phyloP scores from a whole-genome alignment of 2,113 vertebrate species.

The Chionis minor region DNA sequence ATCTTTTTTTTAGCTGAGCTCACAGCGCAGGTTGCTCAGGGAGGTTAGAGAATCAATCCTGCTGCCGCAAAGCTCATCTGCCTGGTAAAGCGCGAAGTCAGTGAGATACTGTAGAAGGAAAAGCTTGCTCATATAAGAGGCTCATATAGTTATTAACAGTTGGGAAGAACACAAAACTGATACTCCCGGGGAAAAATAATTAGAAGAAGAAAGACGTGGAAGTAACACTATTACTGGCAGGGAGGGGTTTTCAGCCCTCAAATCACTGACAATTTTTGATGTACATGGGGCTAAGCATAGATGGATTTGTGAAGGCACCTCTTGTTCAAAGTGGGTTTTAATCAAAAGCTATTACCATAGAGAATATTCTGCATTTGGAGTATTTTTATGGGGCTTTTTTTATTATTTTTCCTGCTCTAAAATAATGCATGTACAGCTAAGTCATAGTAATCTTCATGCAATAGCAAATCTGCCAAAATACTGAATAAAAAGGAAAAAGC shows the following conservation, averaged over 20 bases:
- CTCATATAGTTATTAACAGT: not conserved
- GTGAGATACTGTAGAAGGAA: not conserved
- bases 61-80: not conserved
- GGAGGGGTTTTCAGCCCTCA: not conserved
- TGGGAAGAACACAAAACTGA: not conserved
- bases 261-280: fast-evolving
- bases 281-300: not conserved
- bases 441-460: not conserved
- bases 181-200: not conserved
- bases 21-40: not conserved
- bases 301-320: not conserved
- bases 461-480: not conserved
- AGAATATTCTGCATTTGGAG: not conserved
- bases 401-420: not conserved
- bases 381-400: not conserved
- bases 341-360: not conserved
- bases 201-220: not conserved
- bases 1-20: not conserved
- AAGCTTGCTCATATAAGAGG: not conserved
- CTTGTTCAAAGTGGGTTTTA: not conserved
- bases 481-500: not conserved
- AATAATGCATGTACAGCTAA: not conserved
- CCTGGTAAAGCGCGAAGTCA: not conserved
- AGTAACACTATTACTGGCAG: not conserved
- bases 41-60: not conserved